Evolutionary conservation across 2,797 vertebrate genomes (phyloP), one percentile per base, ranked within the genome.

Genomic region (Alcedo atthis): DNA sequence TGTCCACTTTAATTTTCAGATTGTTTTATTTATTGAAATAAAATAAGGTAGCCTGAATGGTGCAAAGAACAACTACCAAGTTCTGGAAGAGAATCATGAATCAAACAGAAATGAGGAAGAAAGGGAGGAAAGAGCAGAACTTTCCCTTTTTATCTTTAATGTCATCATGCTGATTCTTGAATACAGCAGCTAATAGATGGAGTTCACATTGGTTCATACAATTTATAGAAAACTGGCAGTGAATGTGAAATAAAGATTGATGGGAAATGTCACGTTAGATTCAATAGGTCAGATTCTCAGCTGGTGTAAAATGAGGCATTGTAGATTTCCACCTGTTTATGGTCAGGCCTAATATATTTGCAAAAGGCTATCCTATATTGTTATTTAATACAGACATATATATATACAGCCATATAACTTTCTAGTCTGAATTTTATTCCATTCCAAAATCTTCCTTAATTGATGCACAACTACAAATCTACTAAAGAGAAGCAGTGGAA

Each of bases 221-320:
- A n/a, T 37, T 45, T 15, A 9, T 5, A 33, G 40, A 67, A 81
- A 88, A 67, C 48, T 53, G 45, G 8, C 35, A 67, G 8, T 45
- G 32, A 25, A n/a, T 4, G 3, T 81, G 32, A 62, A 88, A 76
- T 78, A 87, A 79, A 86, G 40, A 91, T 69, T 55, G 59, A 78
- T 89, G 15, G 48, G 54, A 94, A 92, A 53, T 79, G 32, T 81
- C 88, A 88, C 37, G 40, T 71, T 74, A 80, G 30, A 75, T 77
- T 85, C 87, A 87, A 2, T 59, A 87, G 76, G 66, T 85, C 46
- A 92, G 58, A 71, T 71, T 85, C 32, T 89, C 69, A 89, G 69
- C 66, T 76, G 51, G 43, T 71, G 18, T 78, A 92, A 85, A 87
- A 40, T 0, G 6, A 80, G 54, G 19, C 49, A 26, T 30, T 74